phyloP scores from a whole-genome alignment of 1,140 invertebrate species.

The Drosophila burlai region DNA sequence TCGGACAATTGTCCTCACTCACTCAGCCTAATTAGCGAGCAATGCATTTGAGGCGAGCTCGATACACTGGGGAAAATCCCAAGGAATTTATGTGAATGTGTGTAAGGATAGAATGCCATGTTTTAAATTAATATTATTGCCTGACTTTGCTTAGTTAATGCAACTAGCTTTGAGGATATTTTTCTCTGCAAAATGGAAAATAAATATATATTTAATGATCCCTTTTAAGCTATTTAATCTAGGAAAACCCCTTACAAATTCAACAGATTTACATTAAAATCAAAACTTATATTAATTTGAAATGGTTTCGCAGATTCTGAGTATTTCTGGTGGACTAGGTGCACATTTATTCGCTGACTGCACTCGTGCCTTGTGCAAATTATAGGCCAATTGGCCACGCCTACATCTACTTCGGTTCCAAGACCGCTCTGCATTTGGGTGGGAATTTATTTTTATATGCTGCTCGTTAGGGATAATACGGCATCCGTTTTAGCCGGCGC shows the following conservation, averaged over 20 bases:
- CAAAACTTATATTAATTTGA: too few species aligned
- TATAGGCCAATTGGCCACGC: conserved; percentile 43
- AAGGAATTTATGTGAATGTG: neutral
- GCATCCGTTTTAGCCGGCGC: conserved; percentile 41
- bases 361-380: conserved; percentile 12
- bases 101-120: neutral
- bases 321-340: neutral
- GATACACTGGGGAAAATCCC: neutral
- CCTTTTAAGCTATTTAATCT: neutral
- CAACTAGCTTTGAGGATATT: neutral
- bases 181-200: neutral
- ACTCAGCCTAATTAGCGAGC: conserved; percentile 37
- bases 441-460: conserved; percentile 55
- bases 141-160: neutral
- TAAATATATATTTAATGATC: neutral
- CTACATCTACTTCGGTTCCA: neutral
- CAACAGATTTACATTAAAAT: too few species aligned
- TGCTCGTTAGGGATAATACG: conserved; percentile 42
- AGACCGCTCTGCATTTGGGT: neutral
- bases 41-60: conserved; percentile 6
- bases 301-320: neutral
- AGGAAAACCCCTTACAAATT: too few species aligned
- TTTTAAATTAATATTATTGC: neutral
- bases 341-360: neutral
- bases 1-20: conserved; percentile 40